Conservation (phyloP, 2,888 invertebrate genomes). For the Xylota sylvarum region DNA sequence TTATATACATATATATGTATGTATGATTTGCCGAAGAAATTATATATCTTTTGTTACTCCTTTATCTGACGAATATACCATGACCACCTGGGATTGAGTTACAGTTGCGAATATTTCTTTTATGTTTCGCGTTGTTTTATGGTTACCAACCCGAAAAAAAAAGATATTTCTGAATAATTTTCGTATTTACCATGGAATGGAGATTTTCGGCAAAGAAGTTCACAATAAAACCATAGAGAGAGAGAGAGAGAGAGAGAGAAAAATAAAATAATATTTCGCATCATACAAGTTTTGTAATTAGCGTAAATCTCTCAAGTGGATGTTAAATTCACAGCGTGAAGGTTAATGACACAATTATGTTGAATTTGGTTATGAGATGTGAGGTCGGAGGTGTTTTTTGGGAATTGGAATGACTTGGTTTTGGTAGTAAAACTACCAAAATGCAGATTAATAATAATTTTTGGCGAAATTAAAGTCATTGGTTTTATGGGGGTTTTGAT, state of each 20-base stretch:
- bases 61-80: constrained; percentile 45
- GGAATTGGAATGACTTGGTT: too few species aligned
- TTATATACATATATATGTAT: constrained; percentile 11
- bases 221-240: constrained; percentile 6
- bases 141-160: constrained; percentile 13
- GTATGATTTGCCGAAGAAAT: constrained; percentile 38
- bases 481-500: too few species aligned
- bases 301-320: constrained; percentile 60
- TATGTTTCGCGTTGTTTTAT: constrained; percentile 46
- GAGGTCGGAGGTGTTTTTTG: constrained; percentile 5
- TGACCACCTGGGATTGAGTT: constrained; percentile 71
- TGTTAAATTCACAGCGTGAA: constrained; percentile 70
- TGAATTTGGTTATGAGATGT: constrained; percentile 46
- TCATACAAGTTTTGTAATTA: constrained; percentile 67
- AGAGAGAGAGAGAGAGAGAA: background rate
- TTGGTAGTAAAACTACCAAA: too few species aligned
- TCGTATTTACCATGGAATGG: constrained; percentile 27
- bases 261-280: constrained; percentile 24
- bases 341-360: constrained; percentile 65
- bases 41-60: constrained; percentile 50
- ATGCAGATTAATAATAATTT: too few species aligned
- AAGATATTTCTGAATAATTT: constrained; percentile 22
- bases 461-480: too few species aligned
- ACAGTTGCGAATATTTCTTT: constrained; percentile 50
- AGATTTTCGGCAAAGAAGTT: constrained; percentile 16